Base-by-base conservation (phyloP, 2,888 invertebrate genomes). In the Drosophila subquinaria region DNA sequence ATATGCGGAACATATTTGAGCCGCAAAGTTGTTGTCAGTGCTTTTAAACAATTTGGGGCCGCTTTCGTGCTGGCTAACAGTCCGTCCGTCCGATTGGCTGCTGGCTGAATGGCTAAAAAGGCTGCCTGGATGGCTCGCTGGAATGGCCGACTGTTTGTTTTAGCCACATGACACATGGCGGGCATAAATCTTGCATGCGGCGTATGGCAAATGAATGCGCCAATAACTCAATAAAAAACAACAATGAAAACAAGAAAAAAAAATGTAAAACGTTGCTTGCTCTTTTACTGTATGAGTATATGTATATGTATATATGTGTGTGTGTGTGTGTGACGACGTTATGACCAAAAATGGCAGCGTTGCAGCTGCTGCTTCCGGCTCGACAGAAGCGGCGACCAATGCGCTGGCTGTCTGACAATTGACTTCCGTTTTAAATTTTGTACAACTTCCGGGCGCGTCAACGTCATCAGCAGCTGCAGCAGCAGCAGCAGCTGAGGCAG, bases 131-230 rank as follows among this genome's bases (percentile, higher is more conserved):
- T 56, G 36, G 51, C 33, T 55, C 52, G 38, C 38, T 36, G 53
- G 17, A 27, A 27, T 15, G 40, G 33, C 10, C 38, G 50, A 55
- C 69, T 75, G 72, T 86, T 79, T 83, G 81, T 76, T 82, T 81
- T 87, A 81, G 85, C 88, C 82, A 77, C 83, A 88, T 83, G 83
- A 83, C 83, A 83, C 88, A 83, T 83, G 88, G 86, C 82, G 77
- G 74, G 80, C 88, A 88, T 83, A 83, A 83, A 83, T 83, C 83
- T 83, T 83, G 86, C 66, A 88, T 84, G 82, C 68, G 80, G 85
- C 82, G 88, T 87, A 85, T 83, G 88, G 88, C 83, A 83, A 83
- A 83, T 88, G 88, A 83, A 83, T 83, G 88, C 88, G 83, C 83
- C 83, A 83, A 83, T 83, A 83, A 88, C 83, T 83, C 88, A 83